Conservation (phyloP, 2,888 invertebrate genomes). For the Gisinianus flammeolus region DNA sequence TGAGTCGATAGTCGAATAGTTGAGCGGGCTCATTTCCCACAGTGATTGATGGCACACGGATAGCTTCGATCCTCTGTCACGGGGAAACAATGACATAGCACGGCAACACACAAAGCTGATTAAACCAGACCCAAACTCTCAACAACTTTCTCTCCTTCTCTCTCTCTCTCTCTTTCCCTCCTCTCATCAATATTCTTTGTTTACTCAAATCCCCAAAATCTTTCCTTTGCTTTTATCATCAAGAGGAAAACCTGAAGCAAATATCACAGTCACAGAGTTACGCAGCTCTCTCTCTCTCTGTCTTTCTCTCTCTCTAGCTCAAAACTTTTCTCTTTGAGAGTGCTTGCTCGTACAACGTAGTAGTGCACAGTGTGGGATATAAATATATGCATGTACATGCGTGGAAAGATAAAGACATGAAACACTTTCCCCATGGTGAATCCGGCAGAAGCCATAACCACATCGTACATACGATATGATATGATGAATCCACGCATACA, state of each 20-base stretch:
- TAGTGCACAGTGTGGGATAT: too few relatives aligned
- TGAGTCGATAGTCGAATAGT: slow-evolving; percentile 25
- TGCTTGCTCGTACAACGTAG: too few relatives aligned
- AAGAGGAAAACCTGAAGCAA: slow-evolving; percentile 1
- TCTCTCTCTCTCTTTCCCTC: slow-evolving; percentile 21
- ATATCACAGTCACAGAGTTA: neutral
- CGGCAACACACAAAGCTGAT: slow-evolving; percentile 24
- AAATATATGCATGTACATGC: too few relatives aligned
- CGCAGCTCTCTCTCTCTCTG: neutral
- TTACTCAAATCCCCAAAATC: slow-evolving; percentile 40
- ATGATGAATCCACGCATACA: too few relatives aligned
- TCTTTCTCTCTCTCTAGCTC: neutral
- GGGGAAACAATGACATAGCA: slow-evolving; percentile 33
- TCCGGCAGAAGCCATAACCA: too few relatives aligned
- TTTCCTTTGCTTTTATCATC: slow-evolving; percentile 42
- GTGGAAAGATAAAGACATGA: too few relatives aligned
- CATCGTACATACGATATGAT: too few relatives aligned
- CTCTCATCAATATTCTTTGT: slow-evolving; percentile 34
- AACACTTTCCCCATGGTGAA: too few relatives aligned
- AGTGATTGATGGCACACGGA: slow-evolving; percentile 34
- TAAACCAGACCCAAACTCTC: slow-evolving; percentile 10
- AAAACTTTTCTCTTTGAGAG: slow-evolving; percentile 7
- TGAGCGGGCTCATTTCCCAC: slow-evolving; percentile 13
- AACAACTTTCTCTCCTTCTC: slow-evolving; percentile 11
- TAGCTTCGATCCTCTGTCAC: slow-evolving; percentile 35